Base-by-base conservation (phyloP, 1,140 invertebrate species). In the Ips typographus region DNA sequence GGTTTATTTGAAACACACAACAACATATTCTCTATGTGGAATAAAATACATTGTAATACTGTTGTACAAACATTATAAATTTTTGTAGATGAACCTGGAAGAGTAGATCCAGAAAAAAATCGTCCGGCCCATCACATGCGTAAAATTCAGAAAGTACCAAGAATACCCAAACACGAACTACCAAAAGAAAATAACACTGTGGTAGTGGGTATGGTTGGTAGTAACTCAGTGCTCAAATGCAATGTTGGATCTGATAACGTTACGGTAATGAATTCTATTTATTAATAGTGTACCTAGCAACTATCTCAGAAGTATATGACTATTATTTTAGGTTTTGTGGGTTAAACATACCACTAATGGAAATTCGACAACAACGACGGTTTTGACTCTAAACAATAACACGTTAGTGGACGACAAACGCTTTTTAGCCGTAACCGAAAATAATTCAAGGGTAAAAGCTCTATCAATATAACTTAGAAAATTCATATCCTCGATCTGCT, bases 351-450 rank as follows among this genome's bases (percentile, higher is more conserved):
- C 40, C 2, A 62, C 36, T 2, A 42, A 44, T 52, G 59, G 40
- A 56, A 65, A 55, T 39, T 39, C 38, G 3, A 68, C 40, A 38
- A 6, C 56, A 1, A 43, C 40, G 3, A 49, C 41, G 8, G 47
- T 68, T 6, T 41, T 72, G 3, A 68, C 65, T 4, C 42, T 42
- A 51, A 72, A 72, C 37, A 57, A 51, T 5, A 66, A 40, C n/a
- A 72, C 71, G 1, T 36, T 72, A 6, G 49, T 65, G 5, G 40
- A 65, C n/a, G 71, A 72, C 47, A 72, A 72, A 56, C 40, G 71
- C 40, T 72, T 65, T 51, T 56, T 69, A 8, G 44, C 49, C 41
- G 49, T 43, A 1, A 60, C 69, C 40, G 36, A 61, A 2, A 51
- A 57, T 8, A 52, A 60, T 39, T 47, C 56, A 5, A 69, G 44